A percentile compares a stretch with the other conserved stretches of the same genome.
Conservation (phyloP, 2,888 invertebrate genomes). For the Acanthosepion lycidas region DNA sequence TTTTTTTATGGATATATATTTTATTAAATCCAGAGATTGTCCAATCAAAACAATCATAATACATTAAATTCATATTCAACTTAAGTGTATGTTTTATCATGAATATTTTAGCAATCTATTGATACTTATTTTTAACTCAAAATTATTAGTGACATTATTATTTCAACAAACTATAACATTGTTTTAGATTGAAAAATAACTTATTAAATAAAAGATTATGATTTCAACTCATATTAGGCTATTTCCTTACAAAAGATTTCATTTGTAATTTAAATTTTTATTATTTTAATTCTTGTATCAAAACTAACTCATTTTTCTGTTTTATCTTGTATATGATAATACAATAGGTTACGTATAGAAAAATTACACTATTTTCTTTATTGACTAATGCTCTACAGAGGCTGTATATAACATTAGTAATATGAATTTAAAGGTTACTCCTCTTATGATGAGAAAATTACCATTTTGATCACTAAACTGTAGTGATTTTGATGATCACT, state of each 20-base stretch:
- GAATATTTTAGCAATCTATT: neutral
- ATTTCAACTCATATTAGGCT: neutral
- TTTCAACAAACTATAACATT: too few relatives aligned
- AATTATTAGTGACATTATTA: too few relatives aligned
- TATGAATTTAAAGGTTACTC: neutral
- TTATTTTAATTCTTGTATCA: neutral
- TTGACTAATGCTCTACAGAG: neutral
- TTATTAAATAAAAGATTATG: neutral
- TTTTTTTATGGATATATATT: too few relatives aligned
- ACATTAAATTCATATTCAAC: neutral
- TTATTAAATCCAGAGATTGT: neutral
- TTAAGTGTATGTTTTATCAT: neutral
- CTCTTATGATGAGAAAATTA: neutral
- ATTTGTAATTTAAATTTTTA: neutral
- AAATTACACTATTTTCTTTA: neutral
- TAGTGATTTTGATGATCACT: neutral
- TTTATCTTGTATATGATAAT: neutral
- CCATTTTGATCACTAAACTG: neutral
- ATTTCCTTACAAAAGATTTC: neutral
- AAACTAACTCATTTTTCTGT: neutral
- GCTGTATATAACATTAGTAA: neutral
- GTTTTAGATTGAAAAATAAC: too few relatives aligned
- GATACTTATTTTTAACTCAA: too few relatives aligned
- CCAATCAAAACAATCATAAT: neutral
- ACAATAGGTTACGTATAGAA: neutral